Evolutionary conservation across 2,113 vertebrate genomes (phyloP).

Genomic region (Phainopepla nitens): DNA sequence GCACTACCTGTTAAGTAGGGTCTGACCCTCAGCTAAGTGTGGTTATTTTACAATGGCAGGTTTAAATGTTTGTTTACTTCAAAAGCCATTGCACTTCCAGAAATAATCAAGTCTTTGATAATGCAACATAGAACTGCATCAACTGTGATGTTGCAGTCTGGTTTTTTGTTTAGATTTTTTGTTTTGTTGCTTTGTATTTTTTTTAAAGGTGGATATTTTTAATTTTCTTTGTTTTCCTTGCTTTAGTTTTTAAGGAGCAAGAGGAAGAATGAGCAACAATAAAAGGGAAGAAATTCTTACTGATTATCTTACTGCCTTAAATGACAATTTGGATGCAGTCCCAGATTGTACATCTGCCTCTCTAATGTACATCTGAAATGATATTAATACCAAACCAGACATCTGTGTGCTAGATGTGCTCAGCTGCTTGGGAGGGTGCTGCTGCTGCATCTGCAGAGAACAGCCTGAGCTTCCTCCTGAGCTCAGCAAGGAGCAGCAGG

Average conservation of each 20-base stretch:
- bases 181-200: not conserved
- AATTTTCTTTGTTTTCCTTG: not conserved
- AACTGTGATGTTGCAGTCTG: not conserved
- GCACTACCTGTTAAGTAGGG: not conserved
- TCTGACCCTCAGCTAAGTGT: not conserved
- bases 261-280: not conserved
- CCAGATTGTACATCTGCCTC: slow-evolving; percentile 13
- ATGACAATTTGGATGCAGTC: slow-evolving; percentile 27
- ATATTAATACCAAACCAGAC: slow-evolving; percentile 4
- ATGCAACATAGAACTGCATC: not conserved
- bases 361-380: slow-evolving; percentile 46
- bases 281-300: not conserved
- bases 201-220: not conserved
- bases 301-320: not conserved
- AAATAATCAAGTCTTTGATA: not conserved
- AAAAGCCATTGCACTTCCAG: not conserved
- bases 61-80: slow-evolving; percentile 6
- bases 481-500: not conserved
- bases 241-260: not conserved
- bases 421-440: not conserved
- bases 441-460: not conserved
- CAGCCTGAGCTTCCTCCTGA: not conserved
- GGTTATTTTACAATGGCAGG: not conserved
- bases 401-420: not conserved
- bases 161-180: not conserved